A percentile compares a stretch with the other conserved stretches of the same genome.
phyloP scores from a whole-genome alignment of 1,140 invertebrate genomes.

The Mizuhopecten yessoensis region DNA sequence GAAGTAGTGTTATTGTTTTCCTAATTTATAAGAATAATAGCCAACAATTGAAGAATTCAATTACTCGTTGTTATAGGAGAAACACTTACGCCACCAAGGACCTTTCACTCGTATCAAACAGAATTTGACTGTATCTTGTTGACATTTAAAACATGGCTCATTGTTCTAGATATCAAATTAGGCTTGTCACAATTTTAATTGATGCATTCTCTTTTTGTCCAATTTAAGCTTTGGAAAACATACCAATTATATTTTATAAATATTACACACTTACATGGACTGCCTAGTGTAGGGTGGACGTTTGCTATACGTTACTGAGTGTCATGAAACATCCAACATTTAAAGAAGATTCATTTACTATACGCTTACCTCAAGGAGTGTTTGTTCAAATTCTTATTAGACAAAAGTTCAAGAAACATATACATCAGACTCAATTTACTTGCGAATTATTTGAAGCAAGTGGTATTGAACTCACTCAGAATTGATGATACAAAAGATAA shows the following conservation, averaged over 20 bases:
- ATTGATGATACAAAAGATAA: too few species aligned
- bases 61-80: neutral
- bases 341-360: too few species aligned
- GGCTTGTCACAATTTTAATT: neutral
- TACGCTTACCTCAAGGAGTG: too few species aligned
- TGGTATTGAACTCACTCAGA: too few species aligned
- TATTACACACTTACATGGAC: neutral
- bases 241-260: neutral
- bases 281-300: neutral
- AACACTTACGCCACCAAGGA: neutral
- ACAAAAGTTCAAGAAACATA: too few species aligned
- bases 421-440: too few species aligned
- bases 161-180: constrained; percentile 40
- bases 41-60: constrained; percentile 33
- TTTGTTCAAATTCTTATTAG: too few species aligned
- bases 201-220: neutral
- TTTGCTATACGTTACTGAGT: neutral
- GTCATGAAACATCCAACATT: too few species aligned
- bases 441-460: too few species aligned
- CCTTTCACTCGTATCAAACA: constrained; percentile 5
- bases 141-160: neutral
- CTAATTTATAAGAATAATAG: constrained; percentile 50
- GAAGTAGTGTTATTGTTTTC: constrained; percentile 56
- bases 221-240: constrained; percentile 19
- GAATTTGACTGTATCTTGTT: constrained; percentile 17